Evolutionary conservation across 2,797 vertebrate genomes (phyloP), one percentile per base, ranked within the genome.

Genomic region (Champsocephalus esox): DNA sequence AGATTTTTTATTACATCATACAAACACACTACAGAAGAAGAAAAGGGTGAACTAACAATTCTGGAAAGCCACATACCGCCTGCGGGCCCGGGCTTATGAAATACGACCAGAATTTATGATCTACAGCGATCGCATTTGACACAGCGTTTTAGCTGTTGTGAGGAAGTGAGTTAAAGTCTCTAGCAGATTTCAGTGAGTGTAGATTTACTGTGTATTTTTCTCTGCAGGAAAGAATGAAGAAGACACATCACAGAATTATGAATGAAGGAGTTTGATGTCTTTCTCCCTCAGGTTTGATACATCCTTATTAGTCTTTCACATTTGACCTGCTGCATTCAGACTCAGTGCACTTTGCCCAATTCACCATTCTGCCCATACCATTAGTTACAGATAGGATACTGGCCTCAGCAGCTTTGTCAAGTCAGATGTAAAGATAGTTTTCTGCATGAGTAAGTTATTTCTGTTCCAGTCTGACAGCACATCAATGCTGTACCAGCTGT

Each of bases 21-120:
- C 70, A 52, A 51, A 41, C 38, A 83, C 61, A 75, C 32, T 59
- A 12, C 5, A 50, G 19, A 56, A 38, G 52, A 43, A 58, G 17
- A 76, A 65, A 75, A 49, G 13, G 46, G 11, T 19, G 45, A 78
- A 71, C 54, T 34, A 41, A 74, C 17, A 17, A 62, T 77, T 41
- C 14, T 81, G 75, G 51, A 81, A 70, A 85, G 67, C 62, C 70
- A 60, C 59, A 49, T 8, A 66, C 14, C 0, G 41, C 66, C 80
- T 57, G 59, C 32, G 60, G 81, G 74, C 24, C 19, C 3, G 0
- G 9, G 34, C n/a, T 62, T 55, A 41, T 89, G 75, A 88, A 86
- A 80, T 80, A 84, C 58, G 68, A 81, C 48, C 21, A 48, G 21
- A 83, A 86, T 85, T 81, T 78, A 89, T 65, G 77, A 77, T 79